Evolutionary conservation across 2,113 vertebrate species (phyloP), one percentile per base, ranked within the genome.

Genomic region (Lanius ludovicianus): DNA sequence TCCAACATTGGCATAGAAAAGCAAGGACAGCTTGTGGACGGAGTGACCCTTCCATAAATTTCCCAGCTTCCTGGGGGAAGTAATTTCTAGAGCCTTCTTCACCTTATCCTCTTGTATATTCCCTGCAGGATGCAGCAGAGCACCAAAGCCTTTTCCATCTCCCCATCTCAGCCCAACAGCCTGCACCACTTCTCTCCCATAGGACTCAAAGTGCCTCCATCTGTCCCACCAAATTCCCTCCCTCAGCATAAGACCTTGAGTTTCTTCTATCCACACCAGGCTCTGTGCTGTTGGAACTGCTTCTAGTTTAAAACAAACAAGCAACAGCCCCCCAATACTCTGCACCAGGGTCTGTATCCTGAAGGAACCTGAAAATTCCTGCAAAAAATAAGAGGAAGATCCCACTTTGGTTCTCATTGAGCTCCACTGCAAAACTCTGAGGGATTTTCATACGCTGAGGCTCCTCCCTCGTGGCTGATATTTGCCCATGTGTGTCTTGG

Each of bases 1-100:
- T 87, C 80, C 60, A 50, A 0, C 44, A n/a, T 2, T 33, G 59
- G 28, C 0, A 1, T n/a, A 22, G 35, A 76, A 82, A 68, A 67
- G 42, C 60, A 81, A 82, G 86, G 73, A 31, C 47, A 46, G 7
- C 21, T 69, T 68, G 68, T 0, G 0, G 27, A 21, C 0, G 1
- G 39, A 4, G n/a, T 15, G 42, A 44, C 33, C 37, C 37, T 71
- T 62, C 37, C 53, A 56, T 46, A 37, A 87, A 83, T 33, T 44
- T 55, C 25, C 13, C 49, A 30, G 19, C 30, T 55, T 84, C 27
- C 19, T 13, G 20, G 28, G 67, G 19, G 57, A 83, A 80, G 23
- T 6, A 3, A 8, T 57, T 77, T 80, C 75, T 73, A 79, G 39
- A 62, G 10, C 10, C 18, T 53, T 76, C 75, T 71, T 85, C 22